phyloP scores from a whole-genome alignment of 2,888 invertebrate genomes.

The Nymphalis polychloros region DNA sequence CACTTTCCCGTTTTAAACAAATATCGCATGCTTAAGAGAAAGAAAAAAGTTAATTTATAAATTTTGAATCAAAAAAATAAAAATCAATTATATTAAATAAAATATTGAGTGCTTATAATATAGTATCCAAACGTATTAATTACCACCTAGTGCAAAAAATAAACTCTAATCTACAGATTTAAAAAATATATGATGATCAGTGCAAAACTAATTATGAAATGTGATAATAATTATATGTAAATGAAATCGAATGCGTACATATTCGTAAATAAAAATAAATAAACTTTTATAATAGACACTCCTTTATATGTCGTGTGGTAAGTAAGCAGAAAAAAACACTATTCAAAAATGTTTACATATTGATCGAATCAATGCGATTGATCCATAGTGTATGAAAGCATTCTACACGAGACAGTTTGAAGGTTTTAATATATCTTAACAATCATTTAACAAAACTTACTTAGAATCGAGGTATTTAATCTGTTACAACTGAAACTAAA shows the following conservation, averaged over 20 bases:
- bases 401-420: slow-evolving; percentile 72
- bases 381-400: slow-evolving; percentile 41
- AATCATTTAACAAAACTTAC: slow-evolving; percentile 18
- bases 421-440: slow-evolving; percentile 15
- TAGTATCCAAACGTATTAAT: slow-evolving; percentile 14
- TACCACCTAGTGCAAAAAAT: slow-evolving; percentile 15
- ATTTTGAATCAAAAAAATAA: slow-evolving; percentile 3
- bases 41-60: background rate
- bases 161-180: slow-evolving; percentile 11
- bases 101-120: slow-evolving; percentile 16
- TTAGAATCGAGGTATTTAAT: slow-evolving; percentile 14
- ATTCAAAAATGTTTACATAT: slow-evolving; percentile 12
- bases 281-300: slow-evolving; percentile 5
- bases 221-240: slow-evolving; percentile 32
- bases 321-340: slow-evolving; percentile 21
- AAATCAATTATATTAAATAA: slow-evolving; percentile 10
- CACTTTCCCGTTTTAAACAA: slow-evolving; percentile 22
- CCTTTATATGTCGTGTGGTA: slow-evolving; percentile 6
- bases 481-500: slow-evolving; percentile 22
- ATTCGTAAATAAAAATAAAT: slow-evolving; percentile 5
- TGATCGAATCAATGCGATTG: slow-evolving; percentile 17
- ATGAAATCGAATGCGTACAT: slow-evolving; percentile 25
- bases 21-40: slow-evolving; percentile 17
- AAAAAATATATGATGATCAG: slow-evolving; percentile 18
- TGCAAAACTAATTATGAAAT: slow-evolving; percentile 24